Base-by-base conservation (phyloP, 37 sponge, comb jelly and placozoan genomes). In the Chondrosia reniformis region DNA sequence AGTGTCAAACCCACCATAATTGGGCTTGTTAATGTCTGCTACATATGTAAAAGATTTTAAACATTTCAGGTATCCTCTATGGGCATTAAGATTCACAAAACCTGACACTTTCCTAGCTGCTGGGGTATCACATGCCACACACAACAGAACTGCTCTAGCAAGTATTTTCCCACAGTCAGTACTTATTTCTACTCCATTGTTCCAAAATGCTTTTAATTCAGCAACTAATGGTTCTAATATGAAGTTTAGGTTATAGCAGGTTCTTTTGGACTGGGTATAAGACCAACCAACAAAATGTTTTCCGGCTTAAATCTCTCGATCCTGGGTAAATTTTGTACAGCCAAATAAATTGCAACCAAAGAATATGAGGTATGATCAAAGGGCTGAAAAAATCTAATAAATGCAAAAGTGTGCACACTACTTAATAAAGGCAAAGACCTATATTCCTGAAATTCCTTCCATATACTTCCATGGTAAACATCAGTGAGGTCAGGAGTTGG, bases 311-410 rank as follows among this genome's bases (percentile, higher is more conserved):
- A 83, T 27, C 86, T 21, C 30, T 55, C n/a, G 17, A 33, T 6
- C 34, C 83, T 37, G 0, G 88, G 88, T 7, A 88, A 61, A 43
- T 88, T 88, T 25, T 61, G 46, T 56, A 88, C 76, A 1, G 55
- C 33, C 36, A 83, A 46, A 38, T 83, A 88, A 30, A 88, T 79
- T 30, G 39, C 80, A 45, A 83, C 88, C 9, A 88, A 75, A 19
- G 75, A 76, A 57, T 87, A 77, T n/a, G 40, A 41, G 3, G 74
- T 59, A 66, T 83, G 76, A 34, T 31, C 36, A 67, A 58, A 88
- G 41, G 81, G 76, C 42, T 75, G 46, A 67, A 88, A 88, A 81
- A 84, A 83, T 52, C 84, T 84, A 44, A 88, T 36, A 40, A 84
- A 84, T n/a, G 84, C 25, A 22, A 22, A 19, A 15, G 84, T 67